A percentile compares a stretch with the other conserved stretches of the same genome.
Conservation (phyloP, 1,140 invertebrate species). For the Subanguina moxae region DNA sequence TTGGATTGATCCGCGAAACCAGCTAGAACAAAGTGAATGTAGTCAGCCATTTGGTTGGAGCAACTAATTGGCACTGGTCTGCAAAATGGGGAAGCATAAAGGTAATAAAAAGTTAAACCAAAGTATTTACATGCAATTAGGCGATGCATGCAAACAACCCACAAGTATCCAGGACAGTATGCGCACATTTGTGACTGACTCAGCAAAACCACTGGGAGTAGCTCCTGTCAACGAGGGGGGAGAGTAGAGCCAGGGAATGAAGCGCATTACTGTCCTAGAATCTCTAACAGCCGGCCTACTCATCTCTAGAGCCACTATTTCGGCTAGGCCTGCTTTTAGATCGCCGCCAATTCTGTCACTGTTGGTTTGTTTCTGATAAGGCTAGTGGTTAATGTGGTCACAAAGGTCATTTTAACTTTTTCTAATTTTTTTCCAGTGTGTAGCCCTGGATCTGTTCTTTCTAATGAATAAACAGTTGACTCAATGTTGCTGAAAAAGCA, state of each 20-base stretch:
- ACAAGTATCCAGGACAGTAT: slow-evolving; percentile 89
- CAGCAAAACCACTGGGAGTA: slow-evolving; percentile 85
- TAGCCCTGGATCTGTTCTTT: too few relatives aligned
- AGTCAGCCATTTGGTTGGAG: slow-evolving; percentile 84
- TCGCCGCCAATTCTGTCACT: slow-evolving; percentile 61
- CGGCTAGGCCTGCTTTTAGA: slow-evolving; percentile 72
- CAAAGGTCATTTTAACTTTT: slow-evolving; percentile 16
- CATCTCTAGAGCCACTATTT: slow-evolving; percentile 54
- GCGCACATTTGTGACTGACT: slow-evolving; percentile 88
- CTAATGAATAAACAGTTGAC: too few relatives aligned
- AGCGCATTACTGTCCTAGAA: slow-evolving; percentile 53
- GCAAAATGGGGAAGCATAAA: slow-evolving; percentile 61
- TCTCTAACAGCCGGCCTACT: slow-evolving; percentile 49
- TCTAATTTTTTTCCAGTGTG: too few relatives aligned
- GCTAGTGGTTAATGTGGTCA: too few relatives aligned
- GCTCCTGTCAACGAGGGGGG: slow-evolving; percentile 56
- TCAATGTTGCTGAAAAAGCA: too few relatives aligned
- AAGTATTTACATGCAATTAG: slow-evolving; percentile 50
- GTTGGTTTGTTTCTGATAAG: slow-evolving; percentile 72
- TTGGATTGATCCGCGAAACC: slow-evolving; percentile 94
- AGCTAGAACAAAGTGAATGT: slow-evolving; percentile 84
- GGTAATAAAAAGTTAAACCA: neutral
- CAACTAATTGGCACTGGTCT: slow-evolving; percentile 90
- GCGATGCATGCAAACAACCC: slow-evolving; percentile 83
- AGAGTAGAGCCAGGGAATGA: slow-evolving; percentile 57